A percentile compares a stretch with the other conserved stretches of the same genome.
phyloP scores from a whole-genome alignment of 2,888 invertebrate genomes.

The Pardosa pseudoannulata region DNA sequence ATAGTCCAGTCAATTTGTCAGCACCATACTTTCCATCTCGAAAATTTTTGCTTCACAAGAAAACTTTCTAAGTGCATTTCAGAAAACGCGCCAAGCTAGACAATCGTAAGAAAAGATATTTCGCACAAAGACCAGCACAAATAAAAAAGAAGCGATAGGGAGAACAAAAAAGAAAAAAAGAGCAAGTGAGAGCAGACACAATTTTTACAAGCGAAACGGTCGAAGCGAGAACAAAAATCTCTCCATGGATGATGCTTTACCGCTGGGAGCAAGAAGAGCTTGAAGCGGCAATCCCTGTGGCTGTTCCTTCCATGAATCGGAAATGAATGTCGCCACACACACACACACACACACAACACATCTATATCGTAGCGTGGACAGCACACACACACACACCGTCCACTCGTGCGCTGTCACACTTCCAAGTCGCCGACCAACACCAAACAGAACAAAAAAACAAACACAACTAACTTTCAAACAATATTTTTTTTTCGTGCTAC shows the following conservation, averaged over 20 bases:
- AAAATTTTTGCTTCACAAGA: not conserved
- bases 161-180: slow-evolving; percentile 21
- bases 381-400: not conserved
- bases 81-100: slow-evolving; percentile 66
- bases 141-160: too few relatives aligned
- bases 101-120: slow-evolving; percentile 54
- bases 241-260: slow-evolving; percentile 68
- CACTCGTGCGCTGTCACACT: not conserved
- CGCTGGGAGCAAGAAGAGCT: slow-evolving; percentile 70
- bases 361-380: not conserved
- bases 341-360: slow-evolving; percentile 26
- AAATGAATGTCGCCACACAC: slow-evolving; percentile 63
- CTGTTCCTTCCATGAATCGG: slow-evolving; percentile 70
- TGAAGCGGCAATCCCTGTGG: slow-evolving; percentile 70
- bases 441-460: too few relatives aligned
- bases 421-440: not conserved
- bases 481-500: slow-evolving; percentile 54
- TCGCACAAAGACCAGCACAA: slow-evolving; percentile 59
- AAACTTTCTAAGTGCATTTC: slow-evolving; percentile 43
- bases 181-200: slow-evolving; percentile 50
- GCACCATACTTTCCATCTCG: not conserved
- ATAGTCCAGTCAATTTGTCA: not conserved
- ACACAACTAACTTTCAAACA: slow-evolving; percentile 25
- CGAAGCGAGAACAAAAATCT: slow-evolving; percentile 65
- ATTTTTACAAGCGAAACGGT: slow-evolving; percentile 65